These are phyloP conservation scores for Dicyrtomina minuta DNA, from an alignment of 2,888 invertebrate species.

Conservation along the genomic window DNA sequence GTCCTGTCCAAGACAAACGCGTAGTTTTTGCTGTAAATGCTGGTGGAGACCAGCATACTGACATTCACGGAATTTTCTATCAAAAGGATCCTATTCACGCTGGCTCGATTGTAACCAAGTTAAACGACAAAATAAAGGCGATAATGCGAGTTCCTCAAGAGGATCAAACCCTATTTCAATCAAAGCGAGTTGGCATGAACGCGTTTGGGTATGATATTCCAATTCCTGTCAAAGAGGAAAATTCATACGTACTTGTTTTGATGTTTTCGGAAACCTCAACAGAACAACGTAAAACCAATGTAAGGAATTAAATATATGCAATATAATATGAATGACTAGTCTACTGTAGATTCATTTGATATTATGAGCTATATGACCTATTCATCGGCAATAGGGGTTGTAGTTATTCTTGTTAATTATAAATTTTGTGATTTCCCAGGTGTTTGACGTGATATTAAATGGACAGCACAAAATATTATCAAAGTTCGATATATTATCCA, in stretches of 20 bases:
- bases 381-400: no score
- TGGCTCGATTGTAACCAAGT: neutral
- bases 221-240: slow-evolving; percentile 78
- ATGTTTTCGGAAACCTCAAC: slow-evolving; percentile 99
- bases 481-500: slow-evolving; percentile 89
- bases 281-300: slow-evolving; percentile 86
- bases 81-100: neutral
- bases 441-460: slow-evolving; percentile 90
- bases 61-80: slow-evolving; percentile 4
- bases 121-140: neutral
- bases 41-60: slow-evolving; percentile 4
- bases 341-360: no score
- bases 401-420: neutral
- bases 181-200: slow-evolving; percentile 74
- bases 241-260: slow-evolving; percentile 87
- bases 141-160: slow-evolving; percentile 55
- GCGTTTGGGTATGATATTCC: slow-evolving; percentile 94
- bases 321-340: neutral
- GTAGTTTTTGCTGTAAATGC: slow-evolving; percentile 10
- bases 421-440: slow-evolving; percentile 58
- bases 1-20: neutral
- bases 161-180: slow-evolving; percentile 87
- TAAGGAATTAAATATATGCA: slow-evolving; percentile 54
- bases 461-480: slow-evolving; percentile 86
- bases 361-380: no score